Base-by-base conservation (phyloP, 2,113 vertebrate genomes). In the Corvus cornix region DNA sequence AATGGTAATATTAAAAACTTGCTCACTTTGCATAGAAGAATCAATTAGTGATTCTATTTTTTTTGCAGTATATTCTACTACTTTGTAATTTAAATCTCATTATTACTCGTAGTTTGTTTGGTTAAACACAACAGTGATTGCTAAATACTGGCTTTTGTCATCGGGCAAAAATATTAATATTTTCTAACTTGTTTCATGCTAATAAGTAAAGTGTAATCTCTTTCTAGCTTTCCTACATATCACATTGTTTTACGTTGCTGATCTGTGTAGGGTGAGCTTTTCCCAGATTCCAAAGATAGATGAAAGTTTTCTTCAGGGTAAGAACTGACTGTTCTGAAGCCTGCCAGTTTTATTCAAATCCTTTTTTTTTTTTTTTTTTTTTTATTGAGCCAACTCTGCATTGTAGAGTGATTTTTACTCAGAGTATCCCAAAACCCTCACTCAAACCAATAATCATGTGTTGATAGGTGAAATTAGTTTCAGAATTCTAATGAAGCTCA, bases 401-500 rank as follows among this genome's bases (percentile, higher is more conserved):
- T 94, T 97, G 91, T 96, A 94, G 76, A 97, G 93, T 95, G 95
- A 97, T 96, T 97, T 98, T 97, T 96, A 96, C 96, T 96, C 87
- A 92, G 91, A 84, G 52, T 93, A 91, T 93, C 97, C 96, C 82
- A 77, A 97, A 97, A 93, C 90, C 91, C 97, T 97, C 92, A 92
- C 96, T 97, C 95, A 97, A 95, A 89, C 97, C 97, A 94, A 97
- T 98, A 97, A 98, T 98, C 98, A 98, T 97, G 82, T 95, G 97
- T 95, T 98, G 98, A 98, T 98, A 98, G 97, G 95, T 97, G 91
- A 97, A 98, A 98, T 98, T 97, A 97, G 97, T 97, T 97, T 97
- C 94, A 81, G 95, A 98, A 98, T 99, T 97, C 97, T 98, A 98
- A 98, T 98, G 98, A 98, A 98, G 97, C 95, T 88, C 96, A 97